phyloP scores from a whole-genome alignment of 2,797 vertebrate species.

The Cyclura pinguis region DNA sequence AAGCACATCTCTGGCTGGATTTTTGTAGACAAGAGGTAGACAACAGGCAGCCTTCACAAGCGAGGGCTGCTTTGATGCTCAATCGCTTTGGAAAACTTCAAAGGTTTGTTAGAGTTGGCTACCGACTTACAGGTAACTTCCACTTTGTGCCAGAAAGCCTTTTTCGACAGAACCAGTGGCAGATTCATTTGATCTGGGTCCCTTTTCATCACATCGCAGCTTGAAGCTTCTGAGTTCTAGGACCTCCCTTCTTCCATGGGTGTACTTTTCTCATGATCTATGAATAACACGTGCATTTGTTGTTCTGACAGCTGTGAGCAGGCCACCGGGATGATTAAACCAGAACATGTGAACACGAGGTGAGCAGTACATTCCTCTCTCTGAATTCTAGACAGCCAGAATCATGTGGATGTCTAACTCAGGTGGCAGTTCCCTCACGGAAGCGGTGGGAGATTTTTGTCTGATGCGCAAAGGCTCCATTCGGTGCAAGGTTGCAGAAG shows the following conservation, averaged over 20 bases:
- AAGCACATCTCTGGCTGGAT: too few relatives aligned
- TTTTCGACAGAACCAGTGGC: not conserved
- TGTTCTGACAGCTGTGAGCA: not conserved
- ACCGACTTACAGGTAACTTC: not conserved
- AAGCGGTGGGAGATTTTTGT: too few relatives aligned
- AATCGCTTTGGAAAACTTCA: not conserved
- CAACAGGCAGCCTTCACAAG: not conserved
- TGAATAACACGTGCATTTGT: not conserved
- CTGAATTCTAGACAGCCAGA: not conserved
- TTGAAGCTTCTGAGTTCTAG: not conserved
- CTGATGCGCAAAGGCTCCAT: too few relatives aligned
- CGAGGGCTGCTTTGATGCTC: not conserved
- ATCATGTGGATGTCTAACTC: too few relatives aligned
- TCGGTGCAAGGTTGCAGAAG: too few relatives aligned
- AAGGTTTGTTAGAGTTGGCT: fast-evolving
- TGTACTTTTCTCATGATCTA: not conserved
- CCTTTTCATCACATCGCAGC: fast-evolving
- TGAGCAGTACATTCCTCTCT: too few relatives aligned
- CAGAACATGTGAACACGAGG: too few relatives aligned
- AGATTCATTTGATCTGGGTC: not conserved
- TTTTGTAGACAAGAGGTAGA: not conserved
- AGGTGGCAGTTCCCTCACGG: too few relatives aligned
- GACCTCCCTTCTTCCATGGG: not conserved
- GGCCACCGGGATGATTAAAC: too few relatives aligned
- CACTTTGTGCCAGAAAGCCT: not conserved